Evolutionary conservation across 2,113 vertebrate genomes (phyloP).

Genomic region (Etheostoma cragini): DNA sequence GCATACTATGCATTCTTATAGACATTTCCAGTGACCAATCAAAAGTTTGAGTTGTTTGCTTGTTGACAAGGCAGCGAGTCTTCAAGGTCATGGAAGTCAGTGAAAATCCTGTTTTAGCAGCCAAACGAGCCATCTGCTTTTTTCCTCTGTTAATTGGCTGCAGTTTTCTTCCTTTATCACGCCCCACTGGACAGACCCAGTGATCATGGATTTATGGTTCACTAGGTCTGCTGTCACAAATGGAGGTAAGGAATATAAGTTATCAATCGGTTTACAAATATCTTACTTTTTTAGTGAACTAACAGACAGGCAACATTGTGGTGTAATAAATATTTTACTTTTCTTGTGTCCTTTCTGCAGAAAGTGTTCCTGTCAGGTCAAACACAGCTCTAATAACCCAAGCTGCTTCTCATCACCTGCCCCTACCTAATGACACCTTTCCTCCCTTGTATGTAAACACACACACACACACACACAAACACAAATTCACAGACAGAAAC

Average conservation of each 20-base stretch:
- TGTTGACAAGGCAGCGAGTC: conserved; percentile 39
- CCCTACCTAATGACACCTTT: conserved; percentile 46
- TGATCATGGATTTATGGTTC: conserved; percentile 31
- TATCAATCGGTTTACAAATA: conserved; percentile 7
- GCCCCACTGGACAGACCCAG: conserved; percentile 19
- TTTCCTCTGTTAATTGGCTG: conserved; percentile 71
- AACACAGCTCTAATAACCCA: conserved; percentile 32
- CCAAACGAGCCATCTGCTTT: conserved; percentile 73
- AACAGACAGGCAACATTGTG: not conserved
- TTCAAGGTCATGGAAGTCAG: conserved; percentile 70
- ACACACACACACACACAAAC: conserved; percentile 45
- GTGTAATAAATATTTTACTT: not conserved
- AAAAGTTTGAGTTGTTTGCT: conserved; percentile 44
- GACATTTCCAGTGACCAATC: conserved; percentile 40
- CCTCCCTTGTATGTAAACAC: conserved; percentile 32
- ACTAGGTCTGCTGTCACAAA: conserved; percentile 15
- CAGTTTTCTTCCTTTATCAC: conserved; percentile 31
- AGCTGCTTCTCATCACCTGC: conserved; percentile 56
- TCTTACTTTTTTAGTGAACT: not conserved
- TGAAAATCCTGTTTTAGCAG: conserved; percentile 74
- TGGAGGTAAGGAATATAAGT: not conserved
- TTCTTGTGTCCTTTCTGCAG: not conserved
- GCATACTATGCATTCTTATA: conserved; percentile 28
- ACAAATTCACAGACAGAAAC: conserved; percentile 31
- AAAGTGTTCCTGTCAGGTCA: conserved; percentile 2